Base-by-base conservation (phyloP, 2,888 invertebrate species). In the Synergus umbraculus region DNA sequence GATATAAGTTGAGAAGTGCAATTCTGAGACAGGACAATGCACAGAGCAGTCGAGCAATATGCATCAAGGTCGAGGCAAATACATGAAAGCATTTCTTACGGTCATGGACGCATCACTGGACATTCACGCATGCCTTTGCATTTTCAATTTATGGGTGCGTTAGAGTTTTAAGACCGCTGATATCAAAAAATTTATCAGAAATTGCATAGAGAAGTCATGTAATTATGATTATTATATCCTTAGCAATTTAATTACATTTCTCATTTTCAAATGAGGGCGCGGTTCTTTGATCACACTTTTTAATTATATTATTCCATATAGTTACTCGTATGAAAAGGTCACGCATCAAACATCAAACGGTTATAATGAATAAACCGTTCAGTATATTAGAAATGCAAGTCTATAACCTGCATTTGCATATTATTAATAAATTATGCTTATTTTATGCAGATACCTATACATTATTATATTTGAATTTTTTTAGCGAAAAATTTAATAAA, bases 51-150 rank as follows among this genome's bases (percentile, higher is more conserved):
- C 85, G 84, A 82, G 83, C 84, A 85, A 83, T 85, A 83, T 85
- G 86, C 85, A 83, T 84, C 88, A 88, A 87, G 87, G 87, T 88
- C 86, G 86, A 84, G 86, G 87, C 83, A 85, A 83, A 80, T 81
- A 82, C 78, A 60, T 81, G 49, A 78, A 73, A 79, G 78, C 60
- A 60, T 22, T 60, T 41, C 69, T 54, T 73, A 78, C 82, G 81
- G 78, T 82, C 82, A 81, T 79, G 79, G 82, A 84, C 82, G 78
- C 81, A 81, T 60, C 22, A 83, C 60, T 66, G 80, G 77, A 73
- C 67, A 69, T 80, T 76, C 78, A 79, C 76, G 76, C 65, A 83
- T 79, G 73, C 78, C 83, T 84, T 83, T 83, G 60, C 4, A 4
- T 85, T 85, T 82, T 83, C 81, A 78, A 79, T 81, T 82, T 79